A percentile compares a stretch with the other conserved stretches of the same genome.
Conservation (phyloP, 2,888 invertebrate species). For the Cerastoderma edule region DNA sequence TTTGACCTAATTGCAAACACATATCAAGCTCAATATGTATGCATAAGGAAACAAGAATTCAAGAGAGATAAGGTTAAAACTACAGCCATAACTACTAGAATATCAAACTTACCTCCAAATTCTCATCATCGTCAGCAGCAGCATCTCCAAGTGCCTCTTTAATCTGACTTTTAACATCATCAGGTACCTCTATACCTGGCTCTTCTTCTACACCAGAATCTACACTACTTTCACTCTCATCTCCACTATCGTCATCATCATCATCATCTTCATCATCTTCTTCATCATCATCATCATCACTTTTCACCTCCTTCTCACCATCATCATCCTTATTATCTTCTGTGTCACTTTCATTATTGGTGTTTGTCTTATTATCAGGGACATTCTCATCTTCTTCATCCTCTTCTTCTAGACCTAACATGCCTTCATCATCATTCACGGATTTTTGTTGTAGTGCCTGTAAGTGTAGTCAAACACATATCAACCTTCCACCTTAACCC, state of each 20-base stretch:
- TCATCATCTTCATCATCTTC: constrained; percentile 17
- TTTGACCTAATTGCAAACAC: too few relatives aligned
- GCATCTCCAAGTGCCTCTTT: constrained; percentile 88
- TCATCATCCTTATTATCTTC: constrained; percentile 64
- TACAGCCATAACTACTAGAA: too few relatives aligned
- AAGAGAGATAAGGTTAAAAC: too few relatives aligned
- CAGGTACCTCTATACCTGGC: constrained; percentile 85
- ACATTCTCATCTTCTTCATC: constrained; percentile 37
- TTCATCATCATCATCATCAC: constrained; percentile 30
- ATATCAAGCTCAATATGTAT: too few relatives aligned
- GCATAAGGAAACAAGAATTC: too few relatives aligned
- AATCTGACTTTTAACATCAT: constrained; percentile 89
- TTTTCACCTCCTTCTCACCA: neutral
- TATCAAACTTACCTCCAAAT: constrained; percentile 47
- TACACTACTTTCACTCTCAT: constrained; percentile 84
- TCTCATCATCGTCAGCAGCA: constrained; percentile 85
- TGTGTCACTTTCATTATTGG: constrained; percentile 38
- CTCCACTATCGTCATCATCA: constrained; percentile 11
- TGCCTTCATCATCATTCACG: constrained; percentile 47
- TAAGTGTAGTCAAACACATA: too few relatives aligned
- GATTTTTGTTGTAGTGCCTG: constrained; percentile 50
- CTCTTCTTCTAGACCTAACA: constrained; percentile 47
- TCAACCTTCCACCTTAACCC: neutral
- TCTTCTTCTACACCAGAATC: constrained; percentile 81
- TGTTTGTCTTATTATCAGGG: constrained; percentile 45